A percentile compares a stretch with the other conserved stretches of the same genome.
Evolutionary conservation across 2,797 vertebrate genomes (phyloP).

Genomic region (Peromyscus eremicus): DNA sequence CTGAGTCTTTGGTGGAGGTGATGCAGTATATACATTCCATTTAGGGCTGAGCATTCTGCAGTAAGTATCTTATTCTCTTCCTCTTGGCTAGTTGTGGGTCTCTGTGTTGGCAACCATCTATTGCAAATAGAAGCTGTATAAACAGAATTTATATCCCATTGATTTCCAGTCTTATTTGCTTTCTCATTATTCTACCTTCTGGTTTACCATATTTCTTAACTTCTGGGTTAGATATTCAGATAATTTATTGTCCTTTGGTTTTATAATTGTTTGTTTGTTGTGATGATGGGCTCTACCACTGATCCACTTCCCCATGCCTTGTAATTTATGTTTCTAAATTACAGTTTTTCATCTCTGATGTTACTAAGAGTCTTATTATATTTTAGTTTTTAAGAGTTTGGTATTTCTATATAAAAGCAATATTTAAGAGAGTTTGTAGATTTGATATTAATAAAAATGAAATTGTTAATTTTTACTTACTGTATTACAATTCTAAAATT

Average conservation of each 20-base stretch:
- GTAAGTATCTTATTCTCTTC: background rate
- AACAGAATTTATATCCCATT: slow-evolving; percentile 43
- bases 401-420: background rate
- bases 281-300: background rate
- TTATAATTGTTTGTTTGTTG: background rate
- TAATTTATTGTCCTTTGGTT: background rate
- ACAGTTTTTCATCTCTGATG: background rate
- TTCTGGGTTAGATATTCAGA: background rate
- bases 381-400: background rate
- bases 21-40: background rate
- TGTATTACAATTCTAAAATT: background rate
- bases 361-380: background rate
- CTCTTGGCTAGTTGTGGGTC: background rate
- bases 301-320: background rate
- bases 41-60: background rate
- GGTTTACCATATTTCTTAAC: background rate
- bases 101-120: background rate
- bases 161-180: background rate
- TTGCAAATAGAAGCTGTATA: background rate
- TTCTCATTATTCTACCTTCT: background rate
- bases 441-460: background rate
- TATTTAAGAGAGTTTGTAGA: background rate
- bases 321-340: background rate
- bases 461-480: background rate
- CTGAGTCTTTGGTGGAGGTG: background rate